Base-by-base conservation (phyloP, 1,140 invertebrate genomes). In the Pseudobourletiella spinata region DNA sequence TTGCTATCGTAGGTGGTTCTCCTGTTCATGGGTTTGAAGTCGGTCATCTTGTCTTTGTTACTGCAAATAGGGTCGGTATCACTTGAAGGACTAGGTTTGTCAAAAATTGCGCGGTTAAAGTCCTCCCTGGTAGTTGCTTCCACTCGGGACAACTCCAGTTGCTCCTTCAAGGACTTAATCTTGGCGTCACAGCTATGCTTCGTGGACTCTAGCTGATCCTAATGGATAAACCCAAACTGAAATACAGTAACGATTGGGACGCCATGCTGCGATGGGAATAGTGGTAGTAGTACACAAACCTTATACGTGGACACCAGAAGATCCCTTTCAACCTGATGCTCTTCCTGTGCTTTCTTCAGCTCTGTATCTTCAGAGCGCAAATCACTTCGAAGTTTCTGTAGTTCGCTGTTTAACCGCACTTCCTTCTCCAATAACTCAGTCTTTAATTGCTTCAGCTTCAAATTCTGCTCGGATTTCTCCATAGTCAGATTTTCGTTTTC, bases 401-500 rank as follows among this genome's bases (percentile, higher is more conserved):
- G 11, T 15, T 70, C 68, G 32, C 48, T 67, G 22, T 58, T 63
- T 8, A 65, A 30, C 0, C 22, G 26, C 3, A 70, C 39, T 29
- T 70, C 68, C 44, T 62, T 66, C 51, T 70, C 63, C 4, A 67
- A 30, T 25, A 26, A 29, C 11, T 63, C 57, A 25, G 64, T 61
- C 50, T 70, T 70, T 2, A 39, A 14, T 51, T 66, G 59, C 20
- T 64, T 64, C 3, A 67, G n/a, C 43, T 64, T 61, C 11, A 70
- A n/a, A 18, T 35, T 28, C 29, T 66, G 28, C n/a, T 70, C 68
- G 0, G 61, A n/a, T 50, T 57, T 64, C 32, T 70, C 68, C n/a
- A 63, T 39, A 4, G 35, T 20, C 15, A 70, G 25, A 59, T 64
- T 67, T 54, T 70, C 68, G 39, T 70, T 70, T 50, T 70, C 68